phyloP scores from a whole-genome alignment of 2,113 vertebrate species.

The Mesitornis unicolor region DNA sequence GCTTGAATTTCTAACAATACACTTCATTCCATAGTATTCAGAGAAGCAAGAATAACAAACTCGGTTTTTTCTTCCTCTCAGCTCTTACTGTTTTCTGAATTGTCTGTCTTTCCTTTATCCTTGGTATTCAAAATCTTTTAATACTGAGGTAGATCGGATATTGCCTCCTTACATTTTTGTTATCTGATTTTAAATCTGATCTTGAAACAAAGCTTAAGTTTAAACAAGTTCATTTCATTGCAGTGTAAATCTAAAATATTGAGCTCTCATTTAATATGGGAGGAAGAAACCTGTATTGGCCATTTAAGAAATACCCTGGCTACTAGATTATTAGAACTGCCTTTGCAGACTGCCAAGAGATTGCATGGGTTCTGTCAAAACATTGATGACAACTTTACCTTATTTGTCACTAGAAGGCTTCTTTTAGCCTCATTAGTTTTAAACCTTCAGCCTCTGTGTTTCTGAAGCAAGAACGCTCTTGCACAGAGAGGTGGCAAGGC shows the following conservation, averaged over 20 bases:
- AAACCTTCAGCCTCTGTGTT: background rate
- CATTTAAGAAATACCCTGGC: background rate
- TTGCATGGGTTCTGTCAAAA: background rate
- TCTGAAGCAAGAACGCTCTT: background rate
- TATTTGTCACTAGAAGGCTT: background rate
- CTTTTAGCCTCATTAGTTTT: background rate
- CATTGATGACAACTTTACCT: background rate
- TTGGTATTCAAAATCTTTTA: background rate
- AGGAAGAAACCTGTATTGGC: background rate
- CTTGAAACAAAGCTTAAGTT: background rate
- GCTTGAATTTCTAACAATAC: background rate
- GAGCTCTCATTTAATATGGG: background rate
- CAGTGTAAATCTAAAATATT: background rate
- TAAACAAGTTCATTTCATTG: background rate
- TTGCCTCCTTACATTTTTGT: background rate
- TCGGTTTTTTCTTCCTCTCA: background rate
- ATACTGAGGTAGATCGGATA: background rate
- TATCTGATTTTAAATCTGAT: background rate
- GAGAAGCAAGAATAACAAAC: background rate
- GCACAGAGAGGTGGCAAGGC: background rate
- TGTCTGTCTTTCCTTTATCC: background rate
- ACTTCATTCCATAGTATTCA: background rate
- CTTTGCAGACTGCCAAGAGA: background rate
- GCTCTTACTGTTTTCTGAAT: background rate
- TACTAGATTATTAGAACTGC: background rate